Percentiles rank a stretch among this genome's conserved stretches.
phyloP scores from a whole-genome alignment of 1,140 invertebrate genomes.

The Prorops nasuta region DNA sequence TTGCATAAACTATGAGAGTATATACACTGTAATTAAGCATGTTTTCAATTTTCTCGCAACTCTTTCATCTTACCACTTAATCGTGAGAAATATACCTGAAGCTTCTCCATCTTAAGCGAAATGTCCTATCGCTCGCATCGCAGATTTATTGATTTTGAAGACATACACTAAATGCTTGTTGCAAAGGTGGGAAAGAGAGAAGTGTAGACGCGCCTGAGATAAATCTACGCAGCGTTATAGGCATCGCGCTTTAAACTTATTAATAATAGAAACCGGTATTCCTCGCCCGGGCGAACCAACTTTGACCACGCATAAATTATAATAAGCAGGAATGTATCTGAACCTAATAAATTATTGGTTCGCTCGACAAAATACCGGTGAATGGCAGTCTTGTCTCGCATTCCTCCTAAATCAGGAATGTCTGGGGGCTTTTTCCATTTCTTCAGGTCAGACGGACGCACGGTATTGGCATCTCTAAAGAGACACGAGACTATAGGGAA shows the following conservation, averaged over 20 bases:
- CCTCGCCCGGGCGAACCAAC: neutral
- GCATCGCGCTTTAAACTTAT: slow-evolving; percentile 32
- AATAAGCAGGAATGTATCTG: slow-evolving; percentile 24
- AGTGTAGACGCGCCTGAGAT: slow-evolving; percentile 4
- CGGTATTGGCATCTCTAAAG: too few relatives aligned
- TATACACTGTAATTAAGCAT: too few relatives aligned
- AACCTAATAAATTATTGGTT: slow-evolving; percentile 23
- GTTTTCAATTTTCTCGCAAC: neutral
- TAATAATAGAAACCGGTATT: slow-evolving; percentile 38
- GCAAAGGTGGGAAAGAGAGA: slow-evolving; percentile 14
- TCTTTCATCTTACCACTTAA: neutral
- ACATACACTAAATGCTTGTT: slow-evolving; percentile 11
- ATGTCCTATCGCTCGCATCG: slow-evolving; percentile 8
- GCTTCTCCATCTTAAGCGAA: neutral
- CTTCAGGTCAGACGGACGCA: neutral
- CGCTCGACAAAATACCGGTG: slow-evolving; percentile 7
- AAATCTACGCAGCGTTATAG: slow-evolving; percentile 14
- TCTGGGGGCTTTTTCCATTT: slow-evolving; percentile 1
- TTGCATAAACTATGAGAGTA: too few relatives aligned
- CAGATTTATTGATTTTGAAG: slow-evolving; percentile 27
- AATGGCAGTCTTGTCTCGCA: neutral
- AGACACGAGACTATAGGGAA: too few relatives aligned
- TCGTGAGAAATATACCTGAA: neutral
- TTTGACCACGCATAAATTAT: slow-evolving; percentile 26
- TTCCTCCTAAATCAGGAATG: slow-evolving; percentile 9